Percentiles rank a stretch among this genome's conserved stretches.
Evolutionary conservation across 2,888 invertebrate genomes (phyloP).

Genomic region (Leucozona laternaria): DNA sequence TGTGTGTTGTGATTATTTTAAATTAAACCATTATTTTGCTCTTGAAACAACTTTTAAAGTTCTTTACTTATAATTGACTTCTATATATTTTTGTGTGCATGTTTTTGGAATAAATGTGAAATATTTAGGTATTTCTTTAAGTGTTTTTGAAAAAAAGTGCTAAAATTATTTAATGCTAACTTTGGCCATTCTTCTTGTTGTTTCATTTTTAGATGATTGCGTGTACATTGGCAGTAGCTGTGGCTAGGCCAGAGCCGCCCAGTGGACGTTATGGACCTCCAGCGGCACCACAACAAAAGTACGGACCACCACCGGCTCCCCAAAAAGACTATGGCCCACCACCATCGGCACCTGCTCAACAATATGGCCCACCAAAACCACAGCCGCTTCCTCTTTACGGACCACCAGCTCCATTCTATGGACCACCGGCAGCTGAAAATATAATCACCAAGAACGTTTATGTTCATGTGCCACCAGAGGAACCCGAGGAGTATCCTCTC

Average conservation of each 20-base stretch:
- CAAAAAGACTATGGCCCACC: conserved; percentile 82
- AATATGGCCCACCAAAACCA: conserved; percentile 74
- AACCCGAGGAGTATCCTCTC: conserved; percentile 83
- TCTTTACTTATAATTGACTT: conserved; percentile 2
- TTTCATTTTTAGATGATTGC: conserved; percentile 78
- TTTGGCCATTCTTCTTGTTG: background rate
- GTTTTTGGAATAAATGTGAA: no score
- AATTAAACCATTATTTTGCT: background rate
- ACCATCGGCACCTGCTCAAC: conserved; percentile 75
- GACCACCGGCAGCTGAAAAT: conserved; percentile 81
- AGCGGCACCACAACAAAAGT: conserved; percentile 76
- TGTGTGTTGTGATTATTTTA: background rate
- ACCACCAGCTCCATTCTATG: conserved; percentile 82
- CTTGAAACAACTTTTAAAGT: background rate
- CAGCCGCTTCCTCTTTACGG: conserved; percentile 82
- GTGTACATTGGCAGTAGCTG: conserved; percentile 82
- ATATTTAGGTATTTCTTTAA: no score
- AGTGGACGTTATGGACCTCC: conserved; percentile 81
- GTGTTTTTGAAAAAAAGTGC: no score
- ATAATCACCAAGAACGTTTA: conserved; percentile 84
- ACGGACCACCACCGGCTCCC: conserved; percentile 79
- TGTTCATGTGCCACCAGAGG: conserved; percentile 86
- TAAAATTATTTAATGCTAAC: background rate
- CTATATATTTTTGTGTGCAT: background rate
- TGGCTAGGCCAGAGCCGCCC: conserved; percentile 84